Evolutionary conservation across 2,113 vertebrate genomes (phyloP).

Genomic region (Rhabdornis inornatus): DNA sequence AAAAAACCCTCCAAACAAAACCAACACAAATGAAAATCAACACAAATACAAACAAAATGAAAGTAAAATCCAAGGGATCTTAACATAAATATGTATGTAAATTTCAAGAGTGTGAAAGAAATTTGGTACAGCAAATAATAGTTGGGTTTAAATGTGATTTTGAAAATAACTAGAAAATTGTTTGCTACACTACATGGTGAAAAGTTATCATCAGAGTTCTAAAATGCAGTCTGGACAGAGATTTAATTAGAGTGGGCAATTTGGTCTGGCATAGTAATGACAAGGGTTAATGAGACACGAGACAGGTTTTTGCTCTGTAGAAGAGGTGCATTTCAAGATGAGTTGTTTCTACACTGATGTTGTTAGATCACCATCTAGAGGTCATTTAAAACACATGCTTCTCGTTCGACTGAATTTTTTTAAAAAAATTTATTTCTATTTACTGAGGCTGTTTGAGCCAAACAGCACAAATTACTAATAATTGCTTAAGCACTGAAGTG

Average conservation of each 20-base stretch:
- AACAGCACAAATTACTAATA: not conserved
- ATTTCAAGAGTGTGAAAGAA: not conserved
- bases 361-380: conserved; percentile 56
- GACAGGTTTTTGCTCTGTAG: not conserved
- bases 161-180: not conserved
- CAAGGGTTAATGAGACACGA: not conserved
- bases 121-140: not conserved
- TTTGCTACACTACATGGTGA: not conserved
- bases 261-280: not conserved
- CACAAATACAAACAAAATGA: not conserved
- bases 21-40: not conserved
- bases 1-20: not conserved
- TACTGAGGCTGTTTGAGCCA: not conserved
- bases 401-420: not conserved
- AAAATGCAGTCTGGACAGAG: not conserved
- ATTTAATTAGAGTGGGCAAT: not conserved
- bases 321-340: not conserved
- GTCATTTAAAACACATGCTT: not conserved
- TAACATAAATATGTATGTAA: not conserved
- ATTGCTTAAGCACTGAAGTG: not conserved
- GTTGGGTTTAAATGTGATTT: not conserved
- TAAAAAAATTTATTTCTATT: not conserved
- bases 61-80: not conserved
- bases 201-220: not conserved
- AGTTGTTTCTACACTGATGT: not conserved